A percentile compares a stretch with the other conserved stretches of the same genome.
Conservation (phyloP, 2,113 vertebrate genomes). For the Lophura nycthemera region DNA sequence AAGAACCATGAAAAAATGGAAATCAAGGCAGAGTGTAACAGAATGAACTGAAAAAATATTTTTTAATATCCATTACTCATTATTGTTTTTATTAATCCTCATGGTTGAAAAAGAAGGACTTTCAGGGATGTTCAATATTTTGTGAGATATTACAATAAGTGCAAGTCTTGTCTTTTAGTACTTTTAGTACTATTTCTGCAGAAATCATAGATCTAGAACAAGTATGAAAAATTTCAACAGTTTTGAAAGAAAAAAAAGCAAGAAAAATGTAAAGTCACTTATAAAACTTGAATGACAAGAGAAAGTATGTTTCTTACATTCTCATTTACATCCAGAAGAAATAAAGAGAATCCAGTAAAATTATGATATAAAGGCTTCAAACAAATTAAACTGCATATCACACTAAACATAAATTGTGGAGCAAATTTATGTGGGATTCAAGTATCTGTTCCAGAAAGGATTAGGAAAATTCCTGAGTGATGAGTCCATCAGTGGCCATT, state of each 20-base stretch:
- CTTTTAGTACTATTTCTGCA: not conserved
- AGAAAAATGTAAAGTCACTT: not conserved
- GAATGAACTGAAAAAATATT: not conserved
- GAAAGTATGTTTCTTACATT: not conserved
- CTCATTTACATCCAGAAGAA: not conserved
- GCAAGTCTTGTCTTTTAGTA: not conserved
- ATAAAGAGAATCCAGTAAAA: not conserved
- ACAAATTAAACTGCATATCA: not conserved
- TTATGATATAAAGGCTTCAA: not conserved
- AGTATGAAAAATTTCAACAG: not conserved
- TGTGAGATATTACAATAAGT: rapidly evolving
- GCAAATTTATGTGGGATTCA: not conserved
- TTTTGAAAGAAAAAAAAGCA: not conserved
- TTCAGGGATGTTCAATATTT: not conserved
- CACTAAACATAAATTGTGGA: not conserved
- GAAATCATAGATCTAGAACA: not conserved
- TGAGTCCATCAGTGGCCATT: not conserved
- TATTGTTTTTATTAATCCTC: not conserved
- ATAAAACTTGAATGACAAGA: not conserved
- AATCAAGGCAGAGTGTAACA: not conserved
- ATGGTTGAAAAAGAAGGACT: not conserved
- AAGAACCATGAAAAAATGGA: not conserved
- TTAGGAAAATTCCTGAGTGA: not conserved
- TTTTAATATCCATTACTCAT: not conserved
- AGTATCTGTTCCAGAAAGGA: not conserved